Base-by-base conservation (phyloP, 2,113 vertebrate species). In the Chelonoidis abingdonii region DNA sequence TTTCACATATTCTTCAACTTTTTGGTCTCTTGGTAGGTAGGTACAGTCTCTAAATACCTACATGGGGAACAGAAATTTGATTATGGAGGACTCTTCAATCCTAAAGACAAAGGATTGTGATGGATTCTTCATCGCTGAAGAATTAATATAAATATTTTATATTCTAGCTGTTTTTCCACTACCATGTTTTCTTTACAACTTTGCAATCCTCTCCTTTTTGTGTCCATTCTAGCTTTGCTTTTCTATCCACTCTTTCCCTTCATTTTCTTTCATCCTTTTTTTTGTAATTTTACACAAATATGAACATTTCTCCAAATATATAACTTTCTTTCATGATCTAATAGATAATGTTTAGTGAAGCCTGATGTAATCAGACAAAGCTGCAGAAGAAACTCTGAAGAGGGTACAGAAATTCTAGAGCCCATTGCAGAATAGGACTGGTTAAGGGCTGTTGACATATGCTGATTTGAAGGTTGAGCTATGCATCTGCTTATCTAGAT, bases 261-360 rank as follows among this genome's bases (percentile, higher is more conserved):
- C 21, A 50, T 53, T 75, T 57, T 4, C 87, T 84, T 81, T 83
- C 38, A 38, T 65, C 3, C 57, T 38, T 8, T 92, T 92, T 86
- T 56, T 44, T 80, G 21, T 44, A 54, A 89, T 88, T 93, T 92
- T 72, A 62, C 62, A 89, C 41, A 22, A 1, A 2, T 8, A 50
- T 2, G 81, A 47, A 44, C 8, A 13, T n/a, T 87, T 80, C 72
- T 75, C 50, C 29, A 2, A 65, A 65, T 41, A n/a, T 56, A 90
- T 25, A 85, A 25, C 3, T 87, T 87, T 62, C 84, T 82, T 17
- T 83, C 75, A 75, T 17, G 41, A 41, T 86, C 35, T 44, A 22
- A 0, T 0, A 0, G 75, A 59, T 12, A 5, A 83, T 84, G 52
- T 27, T 80, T 89, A 92, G 69, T 8, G 57, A 83, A 49, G 6